phyloP scores from a whole-genome alignment of 2,797 vertebrate genomes.

The Gymnopithys bicolor region DNA sequence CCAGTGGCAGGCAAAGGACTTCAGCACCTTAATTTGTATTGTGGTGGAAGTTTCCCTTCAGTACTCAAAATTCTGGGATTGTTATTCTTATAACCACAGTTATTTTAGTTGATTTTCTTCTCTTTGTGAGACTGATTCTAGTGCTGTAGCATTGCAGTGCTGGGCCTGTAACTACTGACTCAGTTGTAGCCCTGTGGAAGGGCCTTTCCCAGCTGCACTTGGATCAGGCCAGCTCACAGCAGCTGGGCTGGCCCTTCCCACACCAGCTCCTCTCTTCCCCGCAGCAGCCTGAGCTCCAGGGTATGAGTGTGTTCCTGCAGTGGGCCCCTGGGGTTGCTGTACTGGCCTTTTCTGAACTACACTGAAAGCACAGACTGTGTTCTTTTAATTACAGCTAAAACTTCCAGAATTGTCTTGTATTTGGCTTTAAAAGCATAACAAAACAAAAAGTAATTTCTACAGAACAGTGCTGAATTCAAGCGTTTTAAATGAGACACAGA shows the following conservation, averaged over 20 bases:
- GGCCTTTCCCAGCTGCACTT: constrained; percentile 29
- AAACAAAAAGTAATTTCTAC: not conserved
- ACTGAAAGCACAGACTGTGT: not conserved
- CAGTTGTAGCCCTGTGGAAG: not conserved
- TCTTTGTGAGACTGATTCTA: not conserved
- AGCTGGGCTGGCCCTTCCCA: not conserved
- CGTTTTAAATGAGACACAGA: not conserved
- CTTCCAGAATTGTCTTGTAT: not conserved
- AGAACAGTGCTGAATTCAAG: not conserved
- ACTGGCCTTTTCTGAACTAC: not conserved
- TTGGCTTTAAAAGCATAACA: not conserved
- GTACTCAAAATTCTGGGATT: not conserved
- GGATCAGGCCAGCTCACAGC: not conserved
- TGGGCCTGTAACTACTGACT: not conserved
- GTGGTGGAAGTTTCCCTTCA: not conserved
- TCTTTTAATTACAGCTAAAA: not conserved
- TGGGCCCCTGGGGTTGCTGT: not conserved
- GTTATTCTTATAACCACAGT: not conserved
- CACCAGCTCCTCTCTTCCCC: not conserved
- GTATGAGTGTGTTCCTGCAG: not conserved
- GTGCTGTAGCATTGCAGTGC: not conserved
- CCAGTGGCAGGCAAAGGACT: not conserved
- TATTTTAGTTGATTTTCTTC: not conserved
- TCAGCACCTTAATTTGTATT: fast-evolving
- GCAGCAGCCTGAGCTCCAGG: not conserved